Evolutionary conservation across 2,797 vertebrate genomes (phyloP).

Genomic region (Gila robusta): DNA sequence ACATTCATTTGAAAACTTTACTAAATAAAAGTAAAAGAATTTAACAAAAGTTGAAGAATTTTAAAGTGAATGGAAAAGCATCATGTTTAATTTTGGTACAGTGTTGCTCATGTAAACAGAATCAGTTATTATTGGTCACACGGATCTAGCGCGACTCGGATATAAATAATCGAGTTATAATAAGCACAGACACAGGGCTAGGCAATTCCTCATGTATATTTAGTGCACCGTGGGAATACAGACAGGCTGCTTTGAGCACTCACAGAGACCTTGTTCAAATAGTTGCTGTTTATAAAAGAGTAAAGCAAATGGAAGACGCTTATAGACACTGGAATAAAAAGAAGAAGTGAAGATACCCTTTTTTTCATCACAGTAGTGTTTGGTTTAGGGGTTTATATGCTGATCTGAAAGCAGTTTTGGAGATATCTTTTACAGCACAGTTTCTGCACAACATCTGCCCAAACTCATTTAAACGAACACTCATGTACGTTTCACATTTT

Average conservation of each 20-base stretch:
- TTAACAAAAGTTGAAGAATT: neutral
- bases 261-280: slow-evolving; percentile 6
- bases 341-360: neutral
- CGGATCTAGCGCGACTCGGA: slow-evolving; percentile 55
- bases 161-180: slow-evolving; percentile 66
- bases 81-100: neutral
- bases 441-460: neutral
- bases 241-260: neutral
- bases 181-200: slow-evolving; percentile 53
- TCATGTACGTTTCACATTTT: neutral
- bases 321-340: neutral
- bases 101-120: slow-evolving; percentile 11
- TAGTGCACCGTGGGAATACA: slow-evolving; percentile 55
- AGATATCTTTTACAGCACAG: neutral
- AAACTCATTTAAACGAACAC: neutral
- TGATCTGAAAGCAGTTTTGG: neutral
- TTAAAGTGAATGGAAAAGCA: neutral
- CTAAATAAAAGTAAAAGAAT: neutral
- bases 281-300: slow-evolving; percentile 9
- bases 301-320: neutral
- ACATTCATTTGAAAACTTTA: neutral
- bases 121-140: slow-evolving; percentile 70
- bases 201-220: slow-evolving; percentile 31
- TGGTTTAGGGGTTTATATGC: neutral
- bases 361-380: neutral